Percentiles rank a stretch among this genome's conserved stretches.
phyloP scores from a whole-genome alignment of 2,113 vertebrate species.

The human (Homo sapiens) region DNA sequence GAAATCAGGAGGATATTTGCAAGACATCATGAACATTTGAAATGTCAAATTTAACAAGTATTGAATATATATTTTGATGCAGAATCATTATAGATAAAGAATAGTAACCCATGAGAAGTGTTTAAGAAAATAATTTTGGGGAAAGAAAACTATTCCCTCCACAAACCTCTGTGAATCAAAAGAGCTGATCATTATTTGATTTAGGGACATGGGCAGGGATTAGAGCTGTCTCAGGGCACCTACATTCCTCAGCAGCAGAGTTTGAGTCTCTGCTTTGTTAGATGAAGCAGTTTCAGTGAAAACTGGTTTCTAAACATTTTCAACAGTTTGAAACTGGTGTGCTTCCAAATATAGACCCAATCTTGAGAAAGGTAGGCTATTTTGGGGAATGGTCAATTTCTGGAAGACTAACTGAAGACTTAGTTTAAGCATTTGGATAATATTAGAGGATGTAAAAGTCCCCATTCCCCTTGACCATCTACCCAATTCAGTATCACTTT shows the following conservation, averaged over 20 bases:
- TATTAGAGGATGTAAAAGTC: not conserved
- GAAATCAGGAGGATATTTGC: not conserved
- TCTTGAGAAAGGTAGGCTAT: not conserved
- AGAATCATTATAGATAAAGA: not conserved
- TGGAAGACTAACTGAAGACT: not conserved
- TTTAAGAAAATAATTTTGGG: not conserved
- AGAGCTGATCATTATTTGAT: not conserved
- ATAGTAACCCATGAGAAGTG: not conserved
- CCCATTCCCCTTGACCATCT: not conserved
- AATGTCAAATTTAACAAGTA: not conserved
- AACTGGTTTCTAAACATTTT: not conserved
- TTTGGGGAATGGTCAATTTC: not conserved
- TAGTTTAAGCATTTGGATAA: not conserved
- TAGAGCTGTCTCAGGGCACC: not conserved
- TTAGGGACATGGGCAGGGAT: not conserved
- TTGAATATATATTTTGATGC: not conserved
- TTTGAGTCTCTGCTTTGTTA: not conserved
- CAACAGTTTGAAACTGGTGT: not conserved
- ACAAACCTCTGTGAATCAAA: not conserved
- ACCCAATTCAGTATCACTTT: not conserved
- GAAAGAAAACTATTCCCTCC: not conserved
- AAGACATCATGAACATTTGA: not conserved
- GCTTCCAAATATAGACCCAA: not conserved
- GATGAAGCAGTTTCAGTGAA: not conserved
- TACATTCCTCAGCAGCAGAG: not conserved